phyloP scores from a whole-genome alignment of 2,888 invertebrate species.

The Drosophila prostipennis region DNA sequence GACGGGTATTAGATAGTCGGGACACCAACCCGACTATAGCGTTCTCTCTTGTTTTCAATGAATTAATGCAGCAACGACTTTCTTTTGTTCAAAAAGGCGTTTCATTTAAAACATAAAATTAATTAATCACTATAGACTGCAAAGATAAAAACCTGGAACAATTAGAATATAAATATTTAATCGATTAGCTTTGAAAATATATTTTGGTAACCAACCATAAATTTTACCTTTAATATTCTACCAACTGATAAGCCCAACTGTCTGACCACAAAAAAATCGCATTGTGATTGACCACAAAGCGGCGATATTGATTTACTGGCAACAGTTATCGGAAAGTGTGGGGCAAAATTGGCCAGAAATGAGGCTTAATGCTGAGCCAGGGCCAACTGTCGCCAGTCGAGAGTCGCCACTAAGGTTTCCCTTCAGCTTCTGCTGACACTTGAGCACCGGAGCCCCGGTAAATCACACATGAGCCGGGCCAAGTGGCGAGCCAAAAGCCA shows the following conservation, averaged over 20 bases:
- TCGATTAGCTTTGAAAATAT: no score
- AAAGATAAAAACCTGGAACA: no score
- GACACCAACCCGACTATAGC: no score
- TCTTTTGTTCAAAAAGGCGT: constrained; percentile 42
- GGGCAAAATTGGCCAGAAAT: constrained; percentile 8
- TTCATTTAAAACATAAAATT: constrained; percentile 44
- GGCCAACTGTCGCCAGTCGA: constrained; percentile 50
- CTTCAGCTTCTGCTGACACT: constrained; percentile 33
- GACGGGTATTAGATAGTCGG: no score
- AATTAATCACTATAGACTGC: constrained; percentile 46
- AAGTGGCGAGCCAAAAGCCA: constrained; percentile 34
- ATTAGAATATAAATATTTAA: no score
- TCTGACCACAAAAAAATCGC: constrained; percentile 4
- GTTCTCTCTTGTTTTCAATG: no score
- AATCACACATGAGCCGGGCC: constrained; percentile 40
- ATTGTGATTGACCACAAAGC: constrained; percentile 40
- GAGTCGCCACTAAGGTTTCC: constrained; percentile 45
- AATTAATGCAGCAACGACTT: constrained; percentile 37
- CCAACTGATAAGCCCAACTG: constrained; percentile 2
- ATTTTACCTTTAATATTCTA: neutral
- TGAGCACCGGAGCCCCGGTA: constrained; percentile 37
- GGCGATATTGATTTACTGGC: constrained; percentile 55
- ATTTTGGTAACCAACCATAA: neutral
- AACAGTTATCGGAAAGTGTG: constrained; percentile 26
- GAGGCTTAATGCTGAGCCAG: constrained; percentile 27